These are phyloP conservation scores for Amblyopsis rosae DNA, from an alignment of 2,113 vertebrate genomes.

Conservation along the genomic window DNA sequence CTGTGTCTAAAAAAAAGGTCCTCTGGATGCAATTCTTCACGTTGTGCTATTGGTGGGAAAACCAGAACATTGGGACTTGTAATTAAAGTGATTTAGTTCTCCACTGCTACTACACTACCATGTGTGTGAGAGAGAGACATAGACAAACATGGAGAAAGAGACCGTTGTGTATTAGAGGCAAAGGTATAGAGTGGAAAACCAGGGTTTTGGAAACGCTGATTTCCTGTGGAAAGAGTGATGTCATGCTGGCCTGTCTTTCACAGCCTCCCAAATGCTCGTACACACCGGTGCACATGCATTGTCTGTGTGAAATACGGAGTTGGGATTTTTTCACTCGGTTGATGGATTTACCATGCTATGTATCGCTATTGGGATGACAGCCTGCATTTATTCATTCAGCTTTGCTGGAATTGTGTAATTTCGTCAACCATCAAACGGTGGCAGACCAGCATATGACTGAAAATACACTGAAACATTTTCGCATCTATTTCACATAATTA, in stretches of 20 bases:
- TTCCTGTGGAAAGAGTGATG: constrained; percentile 76
- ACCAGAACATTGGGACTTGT: constrained; percentile 16
- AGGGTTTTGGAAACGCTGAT: constrained; percentile 64
- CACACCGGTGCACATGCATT: constrained; percentile 17
- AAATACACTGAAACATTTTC: not conserved
- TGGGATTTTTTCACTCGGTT: constrained; percentile 35
- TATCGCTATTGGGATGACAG: not conserved
- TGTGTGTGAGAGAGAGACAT: constrained; percentile 15
- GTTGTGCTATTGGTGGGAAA: constrained; percentile 22
- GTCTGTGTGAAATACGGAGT: constrained; percentile 38
- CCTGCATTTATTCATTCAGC: constrained; percentile 24
- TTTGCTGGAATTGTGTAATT: not conserved
- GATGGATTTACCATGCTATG: constrained; percentile 51
- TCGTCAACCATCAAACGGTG: constrained; percentile 10
- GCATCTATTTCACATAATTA: too few species aligned
- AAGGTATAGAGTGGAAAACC: constrained; percentile 63
- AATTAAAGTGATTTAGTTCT: constrained; percentile 44
- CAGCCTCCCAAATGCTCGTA: constrained; percentile 14
- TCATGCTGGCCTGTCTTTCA: constrained; percentile 51
- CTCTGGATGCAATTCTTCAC: constrained; percentile 14
- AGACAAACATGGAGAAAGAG: not conserved
- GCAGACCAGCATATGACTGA: constrained; percentile 1
- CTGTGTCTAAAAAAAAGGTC: not conserved
- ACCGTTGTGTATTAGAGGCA: constrained; percentile 18
- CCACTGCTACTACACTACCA: constrained; percentile 27